Evolutionary conservation across 2,888 invertebrate genomes (phyloP).

Genomic region (Drosophila cracens): DNA sequence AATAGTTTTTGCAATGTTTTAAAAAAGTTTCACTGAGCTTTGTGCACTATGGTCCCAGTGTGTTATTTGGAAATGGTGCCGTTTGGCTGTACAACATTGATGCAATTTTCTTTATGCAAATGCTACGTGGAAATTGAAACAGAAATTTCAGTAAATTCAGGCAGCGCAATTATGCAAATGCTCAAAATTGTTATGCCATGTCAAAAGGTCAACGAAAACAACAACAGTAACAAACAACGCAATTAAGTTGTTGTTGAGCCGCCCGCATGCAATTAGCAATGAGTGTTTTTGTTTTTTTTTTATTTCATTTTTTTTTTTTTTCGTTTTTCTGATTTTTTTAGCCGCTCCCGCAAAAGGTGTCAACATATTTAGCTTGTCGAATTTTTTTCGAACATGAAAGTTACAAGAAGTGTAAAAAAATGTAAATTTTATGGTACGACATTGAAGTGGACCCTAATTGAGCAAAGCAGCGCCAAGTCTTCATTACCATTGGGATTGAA

Average conservation of each 20-base stretch:
- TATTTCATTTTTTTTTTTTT: neutral
- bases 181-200: constrained; percentile 38
- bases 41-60: constrained; percentile 26
- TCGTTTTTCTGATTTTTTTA: neutral
- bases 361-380: constrained; percentile 70
- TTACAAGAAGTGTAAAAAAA: constrained; percentile 58
- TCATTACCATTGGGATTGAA: constrained; percentile 56
- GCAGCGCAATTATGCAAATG: constrained; percentile 73
- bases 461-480: constrained; percentile 39
- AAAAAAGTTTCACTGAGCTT: constrained; percentile 37
- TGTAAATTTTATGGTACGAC: constrained; percentile 70
- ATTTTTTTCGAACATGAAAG: constrained; percentile 56
- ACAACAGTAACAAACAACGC: constrained; percentile 52
- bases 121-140: constrained; percentile 59
- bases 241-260: constrained; percentile 75
- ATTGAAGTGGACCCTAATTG: constrained; percentile 71
- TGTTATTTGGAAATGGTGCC: constrained; percentile 41
- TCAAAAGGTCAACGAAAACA: constrained; percentile 63
- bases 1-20: constrained; percentile 45
- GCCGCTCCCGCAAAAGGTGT: constrained; percentile 60
- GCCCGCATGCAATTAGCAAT: constrained; percentile 71
- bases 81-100: constrained; percentile 36
- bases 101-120: constrained; percentile 65
- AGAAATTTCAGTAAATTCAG: constrained; percentile 64
- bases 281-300: constrained; percentile 45